phyloP scores from a whole-genome alignment of 1,140 invertebrate genomes.

The Bradysia coprophila region DNA sequence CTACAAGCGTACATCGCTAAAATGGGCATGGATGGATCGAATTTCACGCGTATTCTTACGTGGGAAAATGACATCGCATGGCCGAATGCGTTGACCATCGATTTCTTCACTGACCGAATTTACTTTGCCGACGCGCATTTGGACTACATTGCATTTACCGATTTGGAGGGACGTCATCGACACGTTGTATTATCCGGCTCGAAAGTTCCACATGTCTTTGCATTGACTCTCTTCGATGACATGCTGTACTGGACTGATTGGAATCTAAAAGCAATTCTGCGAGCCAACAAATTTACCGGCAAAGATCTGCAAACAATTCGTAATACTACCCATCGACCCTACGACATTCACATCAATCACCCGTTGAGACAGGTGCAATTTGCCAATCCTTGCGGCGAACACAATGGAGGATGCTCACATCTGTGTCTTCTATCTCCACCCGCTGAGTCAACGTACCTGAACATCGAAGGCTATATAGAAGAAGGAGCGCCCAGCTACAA shows the following conservation, averaged over 20 bases:
- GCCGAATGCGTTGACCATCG: slow-evolving; percentile 94
- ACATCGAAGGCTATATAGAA: slow-evolving; percentile 52
- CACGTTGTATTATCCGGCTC: slow-evolving; percentile 63
- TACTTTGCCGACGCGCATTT: slow-evolving; percentile 98
- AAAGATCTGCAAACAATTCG: slow-evolving; percentile 54
- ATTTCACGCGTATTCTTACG: slow-evolving; percentile 73
- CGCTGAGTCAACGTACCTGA: slow-evolving; percentile 49
- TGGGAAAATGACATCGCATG: slow-evolving; percentile 92
- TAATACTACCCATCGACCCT: slow-evolving; percentile 88
- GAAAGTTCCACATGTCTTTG: slow-evolving; percentile 85
- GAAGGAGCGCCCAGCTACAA: slow-evolving; percentile 55
- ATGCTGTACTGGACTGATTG: slow-evolving; percentile 96
- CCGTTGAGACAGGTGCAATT: slow-evolving; percentile 66
- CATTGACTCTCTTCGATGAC: slow-evolving; percentile 85
- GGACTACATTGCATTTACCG: slow-evolving; percentile 89
- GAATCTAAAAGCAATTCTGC: slow-evolving; percentile 78
- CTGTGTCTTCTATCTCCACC: slow-evolving; percentile 83
- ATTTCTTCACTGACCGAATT: slow-evolving; percentile 86
- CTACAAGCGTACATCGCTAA: slow-evolving; percentile 94
- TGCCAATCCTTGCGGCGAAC: slow-evolving; percentile 73
- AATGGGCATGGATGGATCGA: slow-evolving; percentile 91
- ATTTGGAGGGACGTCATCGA: slow-evolving; percentile 73
- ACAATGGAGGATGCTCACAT: slow-evolving; percentile 96
- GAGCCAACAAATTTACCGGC: slow-evolving; percentile 79
- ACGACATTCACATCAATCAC: slow-evolving; percentile 84